A percentile compares a stretch with the other conserved stretches of the same genome.
phyloP scores from a whole-genome alignment of 64 coral and sea anemone species.

The Stichodactyla mertensii region DNA sequence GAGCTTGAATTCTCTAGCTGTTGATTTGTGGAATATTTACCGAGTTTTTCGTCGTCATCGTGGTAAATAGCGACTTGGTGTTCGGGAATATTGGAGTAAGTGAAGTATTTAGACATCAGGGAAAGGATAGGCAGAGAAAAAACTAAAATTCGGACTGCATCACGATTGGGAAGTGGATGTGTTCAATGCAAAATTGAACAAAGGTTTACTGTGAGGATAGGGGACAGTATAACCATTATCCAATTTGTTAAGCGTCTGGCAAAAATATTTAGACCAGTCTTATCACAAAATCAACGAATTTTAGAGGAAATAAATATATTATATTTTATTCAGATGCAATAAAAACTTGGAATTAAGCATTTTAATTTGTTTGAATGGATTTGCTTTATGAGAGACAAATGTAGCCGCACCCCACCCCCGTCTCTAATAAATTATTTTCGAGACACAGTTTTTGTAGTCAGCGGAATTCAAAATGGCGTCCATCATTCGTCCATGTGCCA shows the following conservation, averaged over 20 bases:
- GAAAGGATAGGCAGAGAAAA: neutral
- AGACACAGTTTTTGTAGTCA: neutral
- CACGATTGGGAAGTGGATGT: neutral
- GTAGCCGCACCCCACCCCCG: neutral
- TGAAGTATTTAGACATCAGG: constrained; percentile 64
- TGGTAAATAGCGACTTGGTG: constrained; percentile 84
- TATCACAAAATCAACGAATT: neutral
- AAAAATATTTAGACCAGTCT: neutral
- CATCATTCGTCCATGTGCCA: neutral
- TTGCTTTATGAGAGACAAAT: neutral
- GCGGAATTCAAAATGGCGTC: constrained; percentile 79
- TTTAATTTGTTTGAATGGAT: neutral
- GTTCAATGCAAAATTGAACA: neutral
- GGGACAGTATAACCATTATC: neutral
- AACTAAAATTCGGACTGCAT: neutral
- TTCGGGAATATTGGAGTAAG: constrained; percentile 77
- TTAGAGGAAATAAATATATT: neutral
- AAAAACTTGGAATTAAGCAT: neutral
- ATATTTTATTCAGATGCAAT: neutral
- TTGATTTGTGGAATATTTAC: neutral
- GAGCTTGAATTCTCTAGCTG: neutral
- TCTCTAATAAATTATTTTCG: neutral
- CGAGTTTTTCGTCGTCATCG: constrained; percentile 54
- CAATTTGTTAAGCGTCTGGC: neutral
- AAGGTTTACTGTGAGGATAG: neutral